Conservation (phyloP, 2,113 vertebrate genomes). For the Antechinus stuartii region DNA sequence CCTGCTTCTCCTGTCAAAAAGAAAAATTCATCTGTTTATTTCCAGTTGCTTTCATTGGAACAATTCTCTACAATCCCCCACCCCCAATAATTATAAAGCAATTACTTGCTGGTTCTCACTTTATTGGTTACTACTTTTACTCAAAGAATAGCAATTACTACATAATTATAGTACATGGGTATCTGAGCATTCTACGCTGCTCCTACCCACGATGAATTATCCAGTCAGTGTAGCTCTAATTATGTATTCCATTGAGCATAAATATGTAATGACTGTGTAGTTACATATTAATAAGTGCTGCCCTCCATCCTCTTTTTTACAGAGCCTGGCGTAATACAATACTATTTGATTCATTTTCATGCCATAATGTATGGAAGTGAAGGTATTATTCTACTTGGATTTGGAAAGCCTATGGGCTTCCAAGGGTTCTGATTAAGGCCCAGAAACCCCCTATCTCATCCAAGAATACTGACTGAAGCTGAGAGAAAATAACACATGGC, state of each 20-base stretch:
- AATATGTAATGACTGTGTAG: conserved; percentile 61
- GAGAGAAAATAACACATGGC: conserved; percentile 23
- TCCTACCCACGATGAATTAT: not conserved
- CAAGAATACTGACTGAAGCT: not conserved
- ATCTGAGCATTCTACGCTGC: conserved; percentile 50
- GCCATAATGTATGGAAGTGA: not conserved
- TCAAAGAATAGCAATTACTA: conserved; percentile 64
- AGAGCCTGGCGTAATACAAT: conserved; percentile 26
- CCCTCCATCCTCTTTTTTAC: conserved; percentile 10
- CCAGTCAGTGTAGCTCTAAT: not conserved
- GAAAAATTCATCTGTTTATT: conserved; percentile 54
- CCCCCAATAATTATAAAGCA: conserved; percentile 69
- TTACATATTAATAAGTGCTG: conserved; percentile 70
- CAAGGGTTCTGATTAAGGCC: accelerated
- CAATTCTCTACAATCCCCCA: conserved; percentile 25
- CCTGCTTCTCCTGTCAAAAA: not conserved
- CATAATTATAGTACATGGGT: conserved; percentile 50
- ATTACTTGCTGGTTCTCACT: conserved; percentile 62
- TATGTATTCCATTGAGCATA: conserved; percentile 48
- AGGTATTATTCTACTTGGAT: accelerated
- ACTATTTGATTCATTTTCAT: not conserved
- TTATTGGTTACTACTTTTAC: conserved; percentile 61
- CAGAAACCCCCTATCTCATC: conserved; percentile 7
- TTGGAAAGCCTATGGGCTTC: not conserved
- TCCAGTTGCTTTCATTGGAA: conserved; percentile 62